Evolutionary conservation across 2,797 vertebrate species (phyloP), one percentile per base, ranked within the genome.

Genomic region (Ambastaia sidthimunki): DNA sequence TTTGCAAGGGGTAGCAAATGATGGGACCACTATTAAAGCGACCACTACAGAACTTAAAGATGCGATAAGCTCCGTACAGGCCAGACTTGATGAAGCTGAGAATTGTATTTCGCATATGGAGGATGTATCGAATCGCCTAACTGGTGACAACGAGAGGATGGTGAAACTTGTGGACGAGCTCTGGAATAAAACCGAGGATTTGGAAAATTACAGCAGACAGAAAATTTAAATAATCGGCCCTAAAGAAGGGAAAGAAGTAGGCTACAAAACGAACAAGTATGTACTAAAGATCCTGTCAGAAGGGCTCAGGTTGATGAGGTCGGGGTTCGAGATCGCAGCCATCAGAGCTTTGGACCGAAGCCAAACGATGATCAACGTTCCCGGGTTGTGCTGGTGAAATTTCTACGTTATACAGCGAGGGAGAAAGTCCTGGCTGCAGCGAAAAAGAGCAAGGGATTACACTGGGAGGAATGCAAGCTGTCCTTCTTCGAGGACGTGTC

Each of bases 1-100:
- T 37, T 23, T 73, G 3, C 28, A 73, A 7, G 18, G 7, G 25
- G 50, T 71, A 7, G 69, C 50, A 54, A 57, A 2, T 41, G n/a
- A 72, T 41, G 12, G 44, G 21, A 34, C n/a, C 1, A 72, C 31
- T 54, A 59, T 72, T 28, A 71, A 71, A 19, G 6, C 12, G 9
- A 34, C 18, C 4, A 72, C n/a, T 13, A 41, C n/a, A n/a, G 54
- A 72, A 34, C 52, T 59, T n/a, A 67, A 73, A 60, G 31, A 73
- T 9, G 34, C 2, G 4, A 21, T 73, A 13, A 73, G 34, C 3
- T 37, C 34, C 3, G 7, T 73, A 15, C 71, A 73, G 52, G 54
- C 37, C 31, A 21, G 54, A 25, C 19, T 73, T 2, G 13, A 73
- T 2, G 10, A 73, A 19, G 34, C 71, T 0, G 34, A 73, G 21